phyloP scores from a whole-genome alignment of 1,140 invertebrate genomes.

The Rhyacophila brunnea region DNA sequence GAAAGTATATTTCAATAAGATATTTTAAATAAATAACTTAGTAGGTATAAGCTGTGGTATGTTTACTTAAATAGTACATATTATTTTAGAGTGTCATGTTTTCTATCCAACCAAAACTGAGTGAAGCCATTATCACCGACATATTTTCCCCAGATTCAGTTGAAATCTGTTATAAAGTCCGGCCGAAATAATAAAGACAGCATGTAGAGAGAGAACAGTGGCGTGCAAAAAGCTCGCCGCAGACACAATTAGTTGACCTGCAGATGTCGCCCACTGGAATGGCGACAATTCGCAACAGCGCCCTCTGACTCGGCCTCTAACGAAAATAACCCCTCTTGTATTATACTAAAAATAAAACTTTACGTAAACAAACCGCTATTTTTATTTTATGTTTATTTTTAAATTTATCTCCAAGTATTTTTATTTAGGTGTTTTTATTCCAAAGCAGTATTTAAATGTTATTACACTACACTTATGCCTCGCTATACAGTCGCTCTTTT shows the following conservation, averaged over 20 bases:
- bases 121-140: constrained; percentile 5
- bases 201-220: constrained; percentile 4
- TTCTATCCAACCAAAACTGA: too few relatives aligned
- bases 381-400: too few relatives aligned
- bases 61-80: too few relatives aligned
- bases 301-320: background rate
- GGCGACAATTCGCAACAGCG: constrained; percentile 14
- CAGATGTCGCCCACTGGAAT: constrained; percentile 20
- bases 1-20: too few relatives aligned
- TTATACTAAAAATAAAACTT: background rate
- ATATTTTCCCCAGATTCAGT: constrained; percentile 3
- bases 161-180: background rate
- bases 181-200: constrained; percentile 24
- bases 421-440: too few relatives aligned
- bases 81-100: too few relatives aligned
- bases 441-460: too few relatives aligned
- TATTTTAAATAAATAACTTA: too few relatives aligned
- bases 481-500: too few relatives aligned
- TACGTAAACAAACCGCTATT: background rate
- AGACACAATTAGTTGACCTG: constrained; percentile 28
- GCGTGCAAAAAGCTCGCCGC: constrained; percentile 21
- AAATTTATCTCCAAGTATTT: too few relatives aligned
- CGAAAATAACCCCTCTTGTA: constrained; percentile 5
- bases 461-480: too few relatives aligned
- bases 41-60: too few relatives aligned